phyloP scores from a whole-genome alignment of 2,113 vertebrate genomes.

The Chlamydotis undulata region DNA sequence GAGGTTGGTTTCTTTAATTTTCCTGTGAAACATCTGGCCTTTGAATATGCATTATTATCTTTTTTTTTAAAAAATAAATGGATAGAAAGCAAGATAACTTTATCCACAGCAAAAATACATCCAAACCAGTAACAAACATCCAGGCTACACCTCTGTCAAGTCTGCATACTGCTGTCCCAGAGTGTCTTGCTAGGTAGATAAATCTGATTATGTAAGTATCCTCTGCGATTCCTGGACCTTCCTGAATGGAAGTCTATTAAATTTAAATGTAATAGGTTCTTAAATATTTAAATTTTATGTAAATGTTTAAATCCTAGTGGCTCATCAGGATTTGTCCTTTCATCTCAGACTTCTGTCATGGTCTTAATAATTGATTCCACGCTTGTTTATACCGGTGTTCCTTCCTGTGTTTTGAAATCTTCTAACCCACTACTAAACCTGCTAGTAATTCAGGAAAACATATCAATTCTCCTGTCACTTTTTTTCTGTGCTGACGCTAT shows the following conservation, averaged over 20 bases:
- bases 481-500: background rate
- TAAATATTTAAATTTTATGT: slow-evolving; percentile 14
- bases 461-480: background rate
- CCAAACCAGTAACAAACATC: background rate
- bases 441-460: slow-evolving; percentile 28
- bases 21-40: background rate
- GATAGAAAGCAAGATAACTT: background rate
- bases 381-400: slow-evolving; percentile 23
- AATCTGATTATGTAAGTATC: background rate
- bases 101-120: background rate
- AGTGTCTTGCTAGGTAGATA: background rate
- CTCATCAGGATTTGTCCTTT: background rate
- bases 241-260: background rate
- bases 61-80: background rate
- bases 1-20: background rate
- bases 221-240: background rate
- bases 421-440: slow-evolving; percentile 2
- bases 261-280: background rate
- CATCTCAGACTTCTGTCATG: background rate
- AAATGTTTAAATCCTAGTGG: background rate
- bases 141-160: background rate
- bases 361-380: background rate
- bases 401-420: slow-evolving; percentile 52
- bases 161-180: background rate
- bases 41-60: background rate